Conservation (phyloP, 2,113 vertebrate genomes). For the Lepus americanus region DNA sequence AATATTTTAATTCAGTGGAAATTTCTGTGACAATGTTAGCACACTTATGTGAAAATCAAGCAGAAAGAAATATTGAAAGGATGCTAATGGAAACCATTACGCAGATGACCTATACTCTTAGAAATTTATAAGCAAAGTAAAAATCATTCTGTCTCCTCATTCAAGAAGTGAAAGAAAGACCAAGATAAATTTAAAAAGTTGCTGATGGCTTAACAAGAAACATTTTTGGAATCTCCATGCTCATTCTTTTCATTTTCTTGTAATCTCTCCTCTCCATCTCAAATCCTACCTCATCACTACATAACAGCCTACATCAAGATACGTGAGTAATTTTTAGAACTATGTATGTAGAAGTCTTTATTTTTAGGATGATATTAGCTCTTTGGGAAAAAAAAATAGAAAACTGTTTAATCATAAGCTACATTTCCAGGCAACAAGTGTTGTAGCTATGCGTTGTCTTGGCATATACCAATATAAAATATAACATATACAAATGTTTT, state of each 20-base stretch:
- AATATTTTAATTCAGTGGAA: constrained; percentile 67
- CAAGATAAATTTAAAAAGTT: not conserved
- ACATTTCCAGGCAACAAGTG: not conserved
- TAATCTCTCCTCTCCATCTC: not conserved
- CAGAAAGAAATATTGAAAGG: constrained; percentile 63
- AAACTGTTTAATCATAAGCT: not conserved
- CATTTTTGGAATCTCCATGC: not conserved
- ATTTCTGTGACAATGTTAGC: constrained; percentile 55
- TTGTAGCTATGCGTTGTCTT: not conserved
- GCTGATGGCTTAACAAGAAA: not conserved
- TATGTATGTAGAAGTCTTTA: not conserved
- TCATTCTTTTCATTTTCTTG: not conserved
- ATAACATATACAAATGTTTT: not conserved
- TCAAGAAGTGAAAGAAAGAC: constrained; percentile 3
- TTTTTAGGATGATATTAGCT: not conserved
- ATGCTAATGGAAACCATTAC: constrained; percentile 53
- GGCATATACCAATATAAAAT: not conserved
- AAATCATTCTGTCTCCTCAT: constrained; percentile 1
- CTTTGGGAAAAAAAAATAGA: not conserved
- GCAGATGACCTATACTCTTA: constrained; percentile 37
- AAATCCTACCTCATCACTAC: not conserved
- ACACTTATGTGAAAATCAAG: constrained; percentile 59
- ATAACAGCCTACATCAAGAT: not conserved
- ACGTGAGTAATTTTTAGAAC: not conserved
- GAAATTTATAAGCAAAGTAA: constrained; percentile 58